A percentile compares a stretch with the other conserved stretches of the same genome.
These are phyloP conservation scores for Aelia acuminata DNA, from an alignment of 2,888 invertebrate genomes.

Conservation along the genomic window DNA sequence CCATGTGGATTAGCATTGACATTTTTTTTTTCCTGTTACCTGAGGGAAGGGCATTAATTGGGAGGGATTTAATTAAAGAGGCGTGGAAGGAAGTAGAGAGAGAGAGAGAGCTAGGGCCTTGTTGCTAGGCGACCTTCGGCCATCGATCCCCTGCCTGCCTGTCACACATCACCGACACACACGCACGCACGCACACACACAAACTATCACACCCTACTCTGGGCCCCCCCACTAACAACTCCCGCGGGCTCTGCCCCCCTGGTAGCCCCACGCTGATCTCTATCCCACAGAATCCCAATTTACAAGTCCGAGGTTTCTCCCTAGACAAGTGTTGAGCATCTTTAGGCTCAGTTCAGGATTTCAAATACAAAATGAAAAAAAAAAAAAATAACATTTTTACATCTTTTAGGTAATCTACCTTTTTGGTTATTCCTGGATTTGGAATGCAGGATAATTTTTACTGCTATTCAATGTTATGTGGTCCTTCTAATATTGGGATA, in stretches of 20 bases:
- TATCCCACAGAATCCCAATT: neutral
- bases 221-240: conserved; percentile 8
- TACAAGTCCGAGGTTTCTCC: neutral
- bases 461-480: too few relatives aligned
- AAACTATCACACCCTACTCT: neutral
- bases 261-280: neutral
- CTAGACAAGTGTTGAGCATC: neutral
- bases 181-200: conserved; percentile 14
- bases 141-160: conserved; percentile 52
- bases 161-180: neutral
- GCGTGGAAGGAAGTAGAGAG: neutral
- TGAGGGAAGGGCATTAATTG: conserved; percentile 38
- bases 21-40: conserved; percentile 8
- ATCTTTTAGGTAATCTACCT: too few relatives aligned
- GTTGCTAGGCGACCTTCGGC: conserved; percentile 57
- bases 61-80: conserved; percentile 44
- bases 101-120: neutral
- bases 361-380: too few relatives aligned
- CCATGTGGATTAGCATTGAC: conserved; percentile 38
- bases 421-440: too few relatives aligned
- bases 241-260: conserved; percentile 27
- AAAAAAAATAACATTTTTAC: too few relatives aligned
- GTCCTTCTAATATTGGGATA: too few relatives aligned
- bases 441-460: too few relatives aligned
- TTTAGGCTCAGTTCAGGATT: neutral